phyloP scores from a whole-genome alignment of 2,888 invertebrate species.

The Drosophila merina region DNA sequence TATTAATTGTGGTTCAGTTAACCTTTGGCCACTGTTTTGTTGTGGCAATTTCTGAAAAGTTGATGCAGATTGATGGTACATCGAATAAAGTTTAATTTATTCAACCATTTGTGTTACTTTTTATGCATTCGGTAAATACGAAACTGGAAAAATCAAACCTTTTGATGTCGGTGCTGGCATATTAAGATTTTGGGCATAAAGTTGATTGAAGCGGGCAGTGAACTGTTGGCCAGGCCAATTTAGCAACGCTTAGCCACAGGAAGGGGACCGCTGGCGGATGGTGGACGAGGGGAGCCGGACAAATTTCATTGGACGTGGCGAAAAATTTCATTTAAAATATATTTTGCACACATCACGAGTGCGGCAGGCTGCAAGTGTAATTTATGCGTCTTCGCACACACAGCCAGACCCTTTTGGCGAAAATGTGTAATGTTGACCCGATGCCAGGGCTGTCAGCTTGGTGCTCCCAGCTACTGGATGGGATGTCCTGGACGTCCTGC shows the following conservation, averaged over 20 bases:
- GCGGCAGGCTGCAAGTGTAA: constrained; percentile 66
- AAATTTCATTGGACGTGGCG: constrained; percentile 65
- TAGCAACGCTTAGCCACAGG: constrained; percentile 57
- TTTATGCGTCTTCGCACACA: constrained; percentile 65
- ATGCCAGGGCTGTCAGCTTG: constrained; percentile 45
- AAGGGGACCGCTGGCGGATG: background rate
- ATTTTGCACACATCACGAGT: constrained; percentile 53
- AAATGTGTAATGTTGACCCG: constrained; percentile 74
- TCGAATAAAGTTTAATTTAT: constrained; percentile 39
- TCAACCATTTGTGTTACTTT: constrained; percentile 20
- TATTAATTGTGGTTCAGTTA: constrained; percentile 35
- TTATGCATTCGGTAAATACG: background rate
- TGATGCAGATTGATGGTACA: constrained; percentile 34
- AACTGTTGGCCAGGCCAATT: constrained; percentile 53
- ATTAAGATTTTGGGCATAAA: constrained; percentile 43
- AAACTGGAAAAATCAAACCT: constrained; percentile 13
- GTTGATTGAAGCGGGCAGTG: constrained; percentile 39
- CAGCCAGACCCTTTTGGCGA: constrained; percentile 54
- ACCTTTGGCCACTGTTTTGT: background rate
- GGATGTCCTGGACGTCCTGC: constrained; percentile 37
- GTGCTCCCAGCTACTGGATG: constrained; percentile 23
- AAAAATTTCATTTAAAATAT: constrained; percentile 50
- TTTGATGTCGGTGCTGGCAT: constrained; percentile 32
- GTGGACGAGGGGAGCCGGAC: background rate
- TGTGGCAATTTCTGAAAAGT: background rate